Evolutionary conservation across 2,797 vertebrate genomes (phyloP).

Genomic region (Sebastes matsubarae): DNA sequence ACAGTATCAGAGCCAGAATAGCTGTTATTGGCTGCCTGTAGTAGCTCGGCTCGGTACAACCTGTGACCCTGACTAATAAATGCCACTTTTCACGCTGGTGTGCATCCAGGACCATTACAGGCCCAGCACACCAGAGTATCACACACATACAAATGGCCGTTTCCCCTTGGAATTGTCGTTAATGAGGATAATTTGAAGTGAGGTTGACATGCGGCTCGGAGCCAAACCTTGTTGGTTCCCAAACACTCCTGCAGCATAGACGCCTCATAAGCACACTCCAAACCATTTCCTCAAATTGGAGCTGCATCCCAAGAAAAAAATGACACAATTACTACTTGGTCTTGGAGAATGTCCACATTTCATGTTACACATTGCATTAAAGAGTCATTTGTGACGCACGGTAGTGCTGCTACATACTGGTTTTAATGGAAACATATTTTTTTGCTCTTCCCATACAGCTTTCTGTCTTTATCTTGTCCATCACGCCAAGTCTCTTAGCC

Average conservation of each 20-base stretch:
- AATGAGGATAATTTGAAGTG: slow-evolving; percentile 83
- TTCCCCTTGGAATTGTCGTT: slow-evolving; percentile 76
- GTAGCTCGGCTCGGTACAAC: slow-evolving; percentile 30
- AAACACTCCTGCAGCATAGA: slow-evolving; percentile 64
- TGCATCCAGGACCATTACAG: slow-evolving; percentile 61
- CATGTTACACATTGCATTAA: slow-evolving; percentile 43
- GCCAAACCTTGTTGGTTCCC: slow-evolving; percentile 78
- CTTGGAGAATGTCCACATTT: slow-evolving; percentile 58
- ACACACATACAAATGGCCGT: slow-evolving; percentile 71
- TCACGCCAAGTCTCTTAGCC: slow-evolving; percentile 41
- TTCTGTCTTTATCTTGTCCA: slow-evolving; percentile 42
- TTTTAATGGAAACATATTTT: slow-evolving; percentile 25
- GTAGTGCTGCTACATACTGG: not conserved
- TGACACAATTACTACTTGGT: slow-evolving; percentile 68
- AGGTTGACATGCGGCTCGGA: slow-evolving; percentile 66
- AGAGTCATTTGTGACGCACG: slow-evolving; percentile 31
- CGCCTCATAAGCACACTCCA: slow-evolving; percentile 69
- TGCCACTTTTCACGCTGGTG: slow-evolving; percentile 65
- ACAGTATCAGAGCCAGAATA: slow-evolving; percentile 30
- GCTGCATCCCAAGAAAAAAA: slow-evolving; percentile 66
- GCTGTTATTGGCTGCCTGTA: slow-evolving; percentile 36
- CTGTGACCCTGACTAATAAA: slow-evolving; percentile 66
- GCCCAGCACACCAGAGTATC: slow-evolving; percentile 51
- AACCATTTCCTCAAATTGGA: slow-evolving; percentile 78
- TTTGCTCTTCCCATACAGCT: slow-evolving; percentile 15